Evolutionary conservation across 1,140 invertebrate genomes (phyloP).

Genomic region (Kradibia gibbosae): DNA sequence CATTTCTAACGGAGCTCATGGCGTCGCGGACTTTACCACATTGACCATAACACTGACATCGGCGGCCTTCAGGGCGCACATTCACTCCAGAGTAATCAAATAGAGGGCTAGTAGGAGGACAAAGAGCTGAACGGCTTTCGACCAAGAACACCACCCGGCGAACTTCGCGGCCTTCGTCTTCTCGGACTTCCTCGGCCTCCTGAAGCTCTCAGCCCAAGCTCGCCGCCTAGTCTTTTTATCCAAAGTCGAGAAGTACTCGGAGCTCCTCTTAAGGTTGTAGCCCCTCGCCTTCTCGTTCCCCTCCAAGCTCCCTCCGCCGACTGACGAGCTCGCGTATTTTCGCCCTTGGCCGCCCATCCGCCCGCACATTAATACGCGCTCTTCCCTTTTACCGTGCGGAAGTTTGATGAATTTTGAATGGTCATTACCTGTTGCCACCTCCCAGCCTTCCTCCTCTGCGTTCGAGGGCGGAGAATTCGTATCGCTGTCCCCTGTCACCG

Average conservation of each 20-base stretch:
- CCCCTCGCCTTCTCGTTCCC: background rate
- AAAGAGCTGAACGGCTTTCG: background rate
- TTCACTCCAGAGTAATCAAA: background rate
- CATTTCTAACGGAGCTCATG: too few species aligned
- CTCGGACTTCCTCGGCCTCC: background rate
- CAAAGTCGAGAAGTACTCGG: background rate
- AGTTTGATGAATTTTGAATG: conserved; percentile 11
- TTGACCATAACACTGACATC: background rate
- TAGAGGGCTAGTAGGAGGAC: background rate
- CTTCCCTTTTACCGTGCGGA: background rate
- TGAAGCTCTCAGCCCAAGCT: background rate
- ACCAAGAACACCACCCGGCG: background rate
- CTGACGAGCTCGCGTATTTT: background rate
- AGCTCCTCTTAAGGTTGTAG: background rate
- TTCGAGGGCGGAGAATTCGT: background rate
- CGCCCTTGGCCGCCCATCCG: background rate
- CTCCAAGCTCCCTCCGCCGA: background rate
- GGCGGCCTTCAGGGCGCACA: background rate
- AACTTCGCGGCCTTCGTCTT: background rate
- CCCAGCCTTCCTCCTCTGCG: conserved; percentile 59
- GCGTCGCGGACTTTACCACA: too few species aligned
- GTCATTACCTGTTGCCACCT: conserved; percentile 63
- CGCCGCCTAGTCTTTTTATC: background rate
- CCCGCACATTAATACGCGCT: background rate
- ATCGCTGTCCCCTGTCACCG: conserved; percentile 3